phyloP scores from a whole-genome alignment of 2,113 vertebrate genomes.

The Lophura nycthemera region DNA sequence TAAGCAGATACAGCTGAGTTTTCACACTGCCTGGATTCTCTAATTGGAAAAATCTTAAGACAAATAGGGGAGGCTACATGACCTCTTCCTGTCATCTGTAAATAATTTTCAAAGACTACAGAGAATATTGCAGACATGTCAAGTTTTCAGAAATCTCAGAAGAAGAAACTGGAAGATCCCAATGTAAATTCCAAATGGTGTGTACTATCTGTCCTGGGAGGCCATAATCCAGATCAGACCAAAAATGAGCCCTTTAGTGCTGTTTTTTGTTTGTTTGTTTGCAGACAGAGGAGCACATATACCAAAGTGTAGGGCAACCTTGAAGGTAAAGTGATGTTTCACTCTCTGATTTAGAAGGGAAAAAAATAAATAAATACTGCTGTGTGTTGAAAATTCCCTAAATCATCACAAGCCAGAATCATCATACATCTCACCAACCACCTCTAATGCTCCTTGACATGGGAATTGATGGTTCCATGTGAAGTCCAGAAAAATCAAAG shows the following conservation, averaged over 20 bases:
- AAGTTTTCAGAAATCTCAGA: slow-evolving; percentile 20
- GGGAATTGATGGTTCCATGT: background rate
- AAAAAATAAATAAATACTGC: background rate
- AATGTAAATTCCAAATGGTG: background rate
- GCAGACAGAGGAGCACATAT: background rate
- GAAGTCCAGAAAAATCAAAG: background rate
- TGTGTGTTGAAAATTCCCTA: background rate
- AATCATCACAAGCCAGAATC: background rate
- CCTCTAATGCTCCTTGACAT: background rate
- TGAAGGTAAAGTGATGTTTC: background rate
- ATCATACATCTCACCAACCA: background rate
- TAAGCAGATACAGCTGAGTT: slow-evolving; percentile 28
- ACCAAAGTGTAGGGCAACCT: background rate
- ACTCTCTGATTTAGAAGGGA: background rate
- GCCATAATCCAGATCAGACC: background rate
- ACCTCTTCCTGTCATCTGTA: slow-evolving; percentile 25
- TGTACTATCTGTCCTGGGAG: background rate
- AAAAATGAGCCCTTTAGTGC: background rate
- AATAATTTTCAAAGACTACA: slow-evolving; percentile 41
- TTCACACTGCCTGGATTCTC: background rate
- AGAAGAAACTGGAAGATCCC: background rate
- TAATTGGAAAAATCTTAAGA: slow-evolving; percentile 45
- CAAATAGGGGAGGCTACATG: slow-evolving; percentile 12
- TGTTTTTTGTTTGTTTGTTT: background rate
- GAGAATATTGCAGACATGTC: background rate